phyloP scores from a whole-genome alignment of 1,140 invertebrate genomes.

The Cydia splendana region DNA sequence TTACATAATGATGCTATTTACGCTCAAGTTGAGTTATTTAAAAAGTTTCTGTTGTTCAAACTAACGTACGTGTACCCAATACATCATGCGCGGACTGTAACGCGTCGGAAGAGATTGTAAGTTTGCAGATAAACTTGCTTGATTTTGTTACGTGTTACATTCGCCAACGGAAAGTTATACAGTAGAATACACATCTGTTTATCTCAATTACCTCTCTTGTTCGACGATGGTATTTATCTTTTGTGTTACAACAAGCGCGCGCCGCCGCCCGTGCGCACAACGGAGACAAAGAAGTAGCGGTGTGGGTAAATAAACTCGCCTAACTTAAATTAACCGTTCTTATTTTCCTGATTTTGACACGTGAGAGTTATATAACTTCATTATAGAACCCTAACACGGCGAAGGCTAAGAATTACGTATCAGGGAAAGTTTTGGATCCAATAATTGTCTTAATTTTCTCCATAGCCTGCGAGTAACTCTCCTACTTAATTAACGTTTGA shows the following conservation, averaged over 20 bases:
- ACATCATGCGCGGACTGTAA: conserved; percentile 35
- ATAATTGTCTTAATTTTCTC: conserved; percentile 38
- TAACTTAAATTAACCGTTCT: conserved; percentile 58
- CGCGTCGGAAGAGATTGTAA: conserved; percentile 41
- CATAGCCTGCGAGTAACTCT: conserved; percentile 17
- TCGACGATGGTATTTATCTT: conserved; percentile 70
- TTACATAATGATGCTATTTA: conserved; percentile 52
- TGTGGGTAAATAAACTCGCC: conserved; percentile 60
- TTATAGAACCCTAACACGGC: conserved; percentile 42
- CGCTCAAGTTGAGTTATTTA: conserved; percentile 33
- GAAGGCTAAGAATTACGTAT: conserved; percentile 40
- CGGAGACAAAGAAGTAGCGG: conserved; percentile 67
- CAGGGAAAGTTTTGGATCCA: conserved; percentile 38
- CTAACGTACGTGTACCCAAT: conserved; percentile 1
- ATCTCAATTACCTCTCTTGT: conserved; percentile 73
- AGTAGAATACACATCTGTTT: conserved; percentile 67
- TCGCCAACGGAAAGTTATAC: conserved; percentile 64
- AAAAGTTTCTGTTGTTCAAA: conserved; percentile 13
- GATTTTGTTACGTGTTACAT: conserved; percentile 68
- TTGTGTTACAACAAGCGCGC: conserved; percentile 61
- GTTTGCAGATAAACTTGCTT: conserved; percentile 60
- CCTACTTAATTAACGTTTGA: conserved; percentile 20
- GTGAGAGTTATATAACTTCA: conserved; percentile 50
- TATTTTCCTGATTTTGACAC: conserved; percentile 59
- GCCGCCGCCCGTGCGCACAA: conserved; percentile 45